phyloP scores from a whole-genome alignment of 2,888 invertebrate species.

The Trichogramma dendrolimi region DNA sequence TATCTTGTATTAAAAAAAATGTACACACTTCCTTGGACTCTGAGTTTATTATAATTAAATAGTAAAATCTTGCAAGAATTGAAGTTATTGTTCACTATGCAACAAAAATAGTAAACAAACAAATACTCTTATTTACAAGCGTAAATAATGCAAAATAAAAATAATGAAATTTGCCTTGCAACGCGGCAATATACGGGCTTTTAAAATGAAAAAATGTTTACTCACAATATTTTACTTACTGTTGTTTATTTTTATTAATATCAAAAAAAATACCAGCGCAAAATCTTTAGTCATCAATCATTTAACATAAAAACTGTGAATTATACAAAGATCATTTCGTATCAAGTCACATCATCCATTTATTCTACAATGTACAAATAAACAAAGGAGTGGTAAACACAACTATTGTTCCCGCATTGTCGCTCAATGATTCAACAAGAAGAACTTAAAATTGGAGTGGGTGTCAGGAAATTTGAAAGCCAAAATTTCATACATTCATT shows the following conservation, averaged over 20 bases:
- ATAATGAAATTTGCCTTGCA: conserved; percentile 24
- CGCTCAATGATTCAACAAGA: conserved; percentile 27
- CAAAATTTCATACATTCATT: no score
- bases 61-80: conserved; percentile 14
- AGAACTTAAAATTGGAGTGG: conserved; percentile 13
- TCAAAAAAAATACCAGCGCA: conserved; percentile 30
- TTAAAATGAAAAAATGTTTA: conserved; percentile 24
- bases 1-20: conserved; percentile 17
- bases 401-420: conserved; percentile 26
- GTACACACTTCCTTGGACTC: conserved; percentile 14
- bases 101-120: conserved; percentile 25
- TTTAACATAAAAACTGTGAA: conserved; percentile 25
- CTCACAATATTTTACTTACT: conserved; percentile 25
- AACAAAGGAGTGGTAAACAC: conserved; percentile 26
- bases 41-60: conserved; percentile 13
- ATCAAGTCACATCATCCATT: conserved; percentile 15
- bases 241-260: conserved; percentile 27
- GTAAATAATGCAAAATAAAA: conserved; percentile 26
- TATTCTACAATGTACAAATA: conserved; percentile 29
- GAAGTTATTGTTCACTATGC: conserved; percentile 13
- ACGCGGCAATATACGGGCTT: conserved; percentile 25
- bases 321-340: conserved; percentile 23
- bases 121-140: conserved; percentile 28
- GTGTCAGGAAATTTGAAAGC: no score
- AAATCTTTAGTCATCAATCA: conserved; percentile 20